A percentile compares a stretch with the other conserved stretches of the same genome.
phyloP scores from a whole-genome alignment of 2,113 vertebrate species.

The Probosciger aterrimus region DNA sequence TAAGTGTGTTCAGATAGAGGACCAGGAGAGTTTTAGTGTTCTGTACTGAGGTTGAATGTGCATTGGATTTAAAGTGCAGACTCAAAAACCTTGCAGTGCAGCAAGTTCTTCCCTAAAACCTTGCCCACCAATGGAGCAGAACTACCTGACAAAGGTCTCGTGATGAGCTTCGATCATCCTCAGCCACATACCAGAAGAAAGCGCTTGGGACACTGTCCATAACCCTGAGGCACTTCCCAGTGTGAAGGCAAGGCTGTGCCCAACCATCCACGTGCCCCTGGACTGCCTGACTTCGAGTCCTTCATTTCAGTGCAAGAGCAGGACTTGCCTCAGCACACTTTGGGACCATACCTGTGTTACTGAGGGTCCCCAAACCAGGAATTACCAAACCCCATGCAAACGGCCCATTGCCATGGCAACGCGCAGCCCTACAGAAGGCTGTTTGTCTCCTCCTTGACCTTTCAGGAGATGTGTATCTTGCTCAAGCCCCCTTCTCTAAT shows the following conservation, averaged over 20 bases:
- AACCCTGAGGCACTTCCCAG: background rate
- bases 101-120: background rate
- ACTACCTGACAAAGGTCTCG: background rate
- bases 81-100: background rate
- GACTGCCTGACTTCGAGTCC: background rate
- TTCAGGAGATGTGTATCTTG: conserved; percentile 42
- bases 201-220: background rate
- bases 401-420: background rate
- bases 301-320: background rate
- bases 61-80: background rate
- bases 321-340: background rate
- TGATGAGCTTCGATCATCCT: background rate
- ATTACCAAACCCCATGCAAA: background rate
- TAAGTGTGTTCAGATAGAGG: background rate
- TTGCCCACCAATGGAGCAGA: background rate
- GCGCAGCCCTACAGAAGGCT: background rate
- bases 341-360: background rate
- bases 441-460: conserved; percentile 62
- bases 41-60: background rate
- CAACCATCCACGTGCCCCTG: background rate
- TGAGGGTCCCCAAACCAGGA: background rate
- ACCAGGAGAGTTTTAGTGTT: background rate
- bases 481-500: conserved; percentile 72
- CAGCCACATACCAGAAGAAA: background rate
- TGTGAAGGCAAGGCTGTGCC: background rate